A percentile compares a stretch with the other conserved stretches of the same genome.
Conservation (phyloP, 2,888 invertebrate genomes). For the Beris morrisii region DNA sequence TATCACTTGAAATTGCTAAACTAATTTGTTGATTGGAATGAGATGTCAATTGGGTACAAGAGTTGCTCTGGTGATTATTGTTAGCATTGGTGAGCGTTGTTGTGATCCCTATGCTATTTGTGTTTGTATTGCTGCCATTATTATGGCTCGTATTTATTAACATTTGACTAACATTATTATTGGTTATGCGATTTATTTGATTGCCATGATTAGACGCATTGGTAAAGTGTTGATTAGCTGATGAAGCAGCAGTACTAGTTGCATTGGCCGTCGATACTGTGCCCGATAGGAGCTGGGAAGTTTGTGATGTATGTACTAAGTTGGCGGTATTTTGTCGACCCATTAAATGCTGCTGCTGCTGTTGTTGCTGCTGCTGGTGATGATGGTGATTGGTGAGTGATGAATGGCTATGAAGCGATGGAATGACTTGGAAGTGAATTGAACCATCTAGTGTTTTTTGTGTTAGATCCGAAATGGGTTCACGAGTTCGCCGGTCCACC, state of each 20-base stretch:
- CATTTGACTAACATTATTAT: slow-evolving; percentile 48
- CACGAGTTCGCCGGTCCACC: slow-evolving; percentile 52
- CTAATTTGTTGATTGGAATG: slow-evolving; percentile 47
- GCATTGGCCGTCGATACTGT: slow-evolving; percentile 16
- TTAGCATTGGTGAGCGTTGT: slow-evolving; percentile 39
- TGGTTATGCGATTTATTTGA: slow-evolving; percentile 51
- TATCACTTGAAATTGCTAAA: slow-evolving; percentile 48
- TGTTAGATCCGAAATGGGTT: slow-evolving; percentile 43
- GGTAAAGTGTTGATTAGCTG: slow-evolving; percentile 41
- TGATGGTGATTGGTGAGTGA: slow-evolving; percentile 40
- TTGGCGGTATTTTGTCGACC: slow-evolving; percentile 37
- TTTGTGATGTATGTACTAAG: slow-evolving; percentile 37
- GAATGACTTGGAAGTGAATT: slow-evolving; percentile 53
- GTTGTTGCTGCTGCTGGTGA: slow-evolving; percentile 46
- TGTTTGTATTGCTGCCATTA: slow-evolving; percentile 37
- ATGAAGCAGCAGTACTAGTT: slow-evolving; percentile 15
- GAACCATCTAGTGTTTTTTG: slow-evolving; percentile 45
- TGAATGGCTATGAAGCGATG: slow-evolving; percentile 39
- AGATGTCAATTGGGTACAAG: slow-evolving; percentile 36
- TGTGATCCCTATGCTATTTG: slow-evolving; percentile 10
- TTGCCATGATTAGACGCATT: slow-evolving; percentile 48
- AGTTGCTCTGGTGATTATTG: slow-evolving; percentile 35
- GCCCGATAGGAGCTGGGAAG: slow-evolving; percentile 28
- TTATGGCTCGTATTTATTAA: slow-evolving; percentile 41
- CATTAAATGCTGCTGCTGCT: slow-evolving; percentile 43